phyloP scores from a whole-genome alignment of 2,113 vertebrate species.

The Alaudala cheleensis region DNA sequence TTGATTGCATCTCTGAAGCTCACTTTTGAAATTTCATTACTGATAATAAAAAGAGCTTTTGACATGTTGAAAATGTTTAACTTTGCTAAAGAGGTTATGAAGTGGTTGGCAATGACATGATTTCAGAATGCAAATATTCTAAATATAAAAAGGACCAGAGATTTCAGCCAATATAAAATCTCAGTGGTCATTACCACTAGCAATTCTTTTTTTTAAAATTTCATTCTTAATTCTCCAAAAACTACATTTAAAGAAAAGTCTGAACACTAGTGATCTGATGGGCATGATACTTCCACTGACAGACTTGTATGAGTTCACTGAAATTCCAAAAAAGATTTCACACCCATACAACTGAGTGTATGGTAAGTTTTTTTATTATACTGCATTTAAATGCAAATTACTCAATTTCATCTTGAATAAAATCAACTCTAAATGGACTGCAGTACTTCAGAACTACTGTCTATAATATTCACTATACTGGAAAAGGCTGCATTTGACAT shows the following conservation, averaged over 20 bases:
- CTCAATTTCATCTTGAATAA: background rate
- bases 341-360: background rate
- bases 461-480: background rate
- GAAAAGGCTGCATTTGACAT: background rate
- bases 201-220: background rate
- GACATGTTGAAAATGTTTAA: background rate
- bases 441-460: background rate
- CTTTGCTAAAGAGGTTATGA: background rate
- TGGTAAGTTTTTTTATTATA: background rate
- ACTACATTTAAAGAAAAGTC: background rate
- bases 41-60: background rate
- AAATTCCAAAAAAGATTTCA: background rate
- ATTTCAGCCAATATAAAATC: background rate
- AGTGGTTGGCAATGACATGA: background rate
- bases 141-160: background rate
- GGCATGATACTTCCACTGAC: background rate
- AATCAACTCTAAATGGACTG: background rate
- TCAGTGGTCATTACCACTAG: background rate
- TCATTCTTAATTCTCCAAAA: background rate
- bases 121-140: background rate
- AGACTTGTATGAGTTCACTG: background rate
- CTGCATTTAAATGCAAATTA: conserved; percentile 25
- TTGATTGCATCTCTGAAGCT: background rate
- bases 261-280: background rate
- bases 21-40: background rate